Percentiles rank a stretch among this genome's conserved stretches.
phyloP scores from a whole-genome alignment of 2,797 vertebrate species.

The Danio tinwini region DNA sequence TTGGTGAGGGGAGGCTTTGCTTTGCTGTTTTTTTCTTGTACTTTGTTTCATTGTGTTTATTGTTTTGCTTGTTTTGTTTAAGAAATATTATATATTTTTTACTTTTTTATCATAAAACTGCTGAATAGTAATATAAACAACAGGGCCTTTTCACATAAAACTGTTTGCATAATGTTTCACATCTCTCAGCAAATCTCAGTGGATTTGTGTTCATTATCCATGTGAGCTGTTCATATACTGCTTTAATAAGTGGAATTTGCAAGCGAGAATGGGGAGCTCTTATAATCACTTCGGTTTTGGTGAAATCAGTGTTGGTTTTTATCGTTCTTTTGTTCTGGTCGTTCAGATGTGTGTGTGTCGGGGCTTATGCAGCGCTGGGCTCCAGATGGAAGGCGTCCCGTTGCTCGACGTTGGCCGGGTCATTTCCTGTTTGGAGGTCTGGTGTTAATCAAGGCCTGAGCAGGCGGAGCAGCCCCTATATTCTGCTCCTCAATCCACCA shows the following conservation, averaged over 20 bases:
- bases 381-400: slow-evolving; percentile 80
- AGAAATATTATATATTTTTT: too few relatives aligned
- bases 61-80: neutral
- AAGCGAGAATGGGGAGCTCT: slow-evolving; percentile 12
- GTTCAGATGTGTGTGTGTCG: slow-evolving; percentile 52
- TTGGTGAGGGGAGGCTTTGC: too few relatives aligned
- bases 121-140: neutral
- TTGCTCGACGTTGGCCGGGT: slow-evolving; percentile 79
- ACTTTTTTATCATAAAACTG: neutral
- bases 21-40: neutral
- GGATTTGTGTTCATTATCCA: neutral
- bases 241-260: neutral
- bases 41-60: neutral
- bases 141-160: neutral
- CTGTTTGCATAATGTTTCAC: neutral
- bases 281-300: slow-evolving; percentile 12
- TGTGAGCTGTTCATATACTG: neutral
- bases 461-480: slow-evolving; percentile 70
- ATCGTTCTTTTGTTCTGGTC: slow-evolving; percentile 37
- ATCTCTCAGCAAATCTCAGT: neutral
- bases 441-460: slow-evolving; percentile 83
- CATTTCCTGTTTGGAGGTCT: slow-evolving; percentile 85
- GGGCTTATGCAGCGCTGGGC: slow-evolving; percentile 67
- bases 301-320: slow-evolving; percentile 14
- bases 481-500: slow-evolving; percentile 51